Evolutionary conservation across 2,888 invertebrate genomes (phyloP).

Genomic region (Phania funesta): DNA sequence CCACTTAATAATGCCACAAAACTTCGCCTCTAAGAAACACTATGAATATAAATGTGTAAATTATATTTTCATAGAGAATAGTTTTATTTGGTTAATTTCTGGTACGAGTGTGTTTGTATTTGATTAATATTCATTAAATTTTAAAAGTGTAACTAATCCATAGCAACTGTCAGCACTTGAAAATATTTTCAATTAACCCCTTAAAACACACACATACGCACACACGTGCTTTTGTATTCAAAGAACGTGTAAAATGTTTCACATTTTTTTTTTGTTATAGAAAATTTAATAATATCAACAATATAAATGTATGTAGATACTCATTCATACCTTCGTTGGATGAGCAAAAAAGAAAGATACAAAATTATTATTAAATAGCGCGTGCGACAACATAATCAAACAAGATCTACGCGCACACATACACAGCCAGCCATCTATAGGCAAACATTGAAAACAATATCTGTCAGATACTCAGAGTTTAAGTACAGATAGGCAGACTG

Average conservation of each 20-base stretch:
- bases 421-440: constrained; percentile 6
- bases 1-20: constrained; percentile 66
- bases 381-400: constrained; percentile 79
- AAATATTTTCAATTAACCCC: constrained; percentile 77
- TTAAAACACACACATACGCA: constrained; percentile 22
- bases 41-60: constrained; percentile 31
- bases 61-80: constrained; percentile 25
- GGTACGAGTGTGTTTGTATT: constrained; percentile 41
- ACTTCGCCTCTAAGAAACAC: constrained; percentile 15
- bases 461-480: constrained; percentile 62
- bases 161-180: constrained; percentile 76
- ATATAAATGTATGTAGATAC: constrained; percentile 16
- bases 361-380: constrained; percentile 74
- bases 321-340: not conserved
- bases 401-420: constrained; percentile 71
- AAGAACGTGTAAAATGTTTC: constrained; percentile 49
- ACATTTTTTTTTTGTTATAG: constrained; percentile 17
- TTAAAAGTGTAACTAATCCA: constrained; percentile 76
- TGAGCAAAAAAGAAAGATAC: constrained; percentile 5
- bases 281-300: constrained; percentile 58
- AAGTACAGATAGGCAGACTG: constrained; percentile 16
- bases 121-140: constrained; percentile 72
- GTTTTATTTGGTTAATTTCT: constrained; percentile 23
- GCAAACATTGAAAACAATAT: constrained; percentile 67
- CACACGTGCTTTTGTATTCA: constrained; percentile 2